Conservation (phyloP, 2,888 invertebrate genomes). For the Phaonia tiefii region DNA sequence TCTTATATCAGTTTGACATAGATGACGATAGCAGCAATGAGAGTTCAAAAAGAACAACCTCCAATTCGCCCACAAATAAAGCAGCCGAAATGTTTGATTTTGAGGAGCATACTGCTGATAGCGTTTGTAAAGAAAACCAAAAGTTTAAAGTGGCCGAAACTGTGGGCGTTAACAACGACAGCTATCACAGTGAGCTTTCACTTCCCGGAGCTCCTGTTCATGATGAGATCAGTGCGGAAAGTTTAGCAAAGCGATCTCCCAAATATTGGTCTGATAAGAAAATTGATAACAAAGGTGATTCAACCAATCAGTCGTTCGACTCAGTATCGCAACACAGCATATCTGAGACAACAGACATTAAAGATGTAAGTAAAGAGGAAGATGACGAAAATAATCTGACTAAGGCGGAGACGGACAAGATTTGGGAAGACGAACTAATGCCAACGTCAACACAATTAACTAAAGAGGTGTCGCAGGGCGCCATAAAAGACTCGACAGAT, state of each 20-base stretch:
- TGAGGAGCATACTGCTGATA: neutral
- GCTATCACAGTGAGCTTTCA: neutral
- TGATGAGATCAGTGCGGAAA: neutral
- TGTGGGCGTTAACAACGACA: neutral
- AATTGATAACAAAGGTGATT: neutral
- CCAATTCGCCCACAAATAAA: neutral
- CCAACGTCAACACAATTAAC: neutral
- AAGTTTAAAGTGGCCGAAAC: no score
- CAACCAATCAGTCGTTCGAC: constrained; percentile 14
- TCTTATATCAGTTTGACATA: constrained; percentile 61
- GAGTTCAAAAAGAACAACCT: constrained; percentile 43
- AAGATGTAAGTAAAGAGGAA: constrained; percentile 23
- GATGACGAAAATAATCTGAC: neutral
- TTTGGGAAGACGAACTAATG: neutral
- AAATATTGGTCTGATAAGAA: neutral
- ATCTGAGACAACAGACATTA: constrained; percentile 1
- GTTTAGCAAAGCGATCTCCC: neutral
- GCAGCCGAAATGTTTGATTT: neutral
- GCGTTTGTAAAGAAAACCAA: neutral
- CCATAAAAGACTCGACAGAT: neutral
- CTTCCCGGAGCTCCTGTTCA: neutral
- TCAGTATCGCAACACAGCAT: constrained; percentile 24
- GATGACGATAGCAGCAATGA: constrained; percentile 55
- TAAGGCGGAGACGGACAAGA: constrained; percentile 1
- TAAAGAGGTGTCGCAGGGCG: neutral